phyloP scores from a whole-genome alignment of 2,888 invertebrate species.

The Drymonia ruficornis region DNA sequence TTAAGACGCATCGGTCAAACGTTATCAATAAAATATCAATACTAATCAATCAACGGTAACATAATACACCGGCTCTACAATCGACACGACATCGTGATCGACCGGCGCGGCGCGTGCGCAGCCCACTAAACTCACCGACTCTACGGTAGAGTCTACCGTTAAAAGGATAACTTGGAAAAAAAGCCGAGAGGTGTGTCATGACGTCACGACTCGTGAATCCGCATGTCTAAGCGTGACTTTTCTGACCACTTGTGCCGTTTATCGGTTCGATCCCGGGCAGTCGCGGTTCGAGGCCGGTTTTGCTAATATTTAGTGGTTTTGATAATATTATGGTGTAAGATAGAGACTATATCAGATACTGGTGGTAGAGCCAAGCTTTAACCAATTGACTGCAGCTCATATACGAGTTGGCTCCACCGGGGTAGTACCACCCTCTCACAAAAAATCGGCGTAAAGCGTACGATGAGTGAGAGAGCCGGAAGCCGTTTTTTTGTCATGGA shows the following conservation, averaged over 20 bases:
- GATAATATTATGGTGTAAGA: neutral
- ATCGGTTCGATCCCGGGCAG: constrained; percentile 23
- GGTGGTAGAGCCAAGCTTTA: too few relatives aligned
- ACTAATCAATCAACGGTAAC: constrained; percentile 43
- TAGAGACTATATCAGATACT: too few relatives aligned
- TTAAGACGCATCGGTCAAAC: constrained; percentile 36
- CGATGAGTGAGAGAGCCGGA: too few relatives aligned
- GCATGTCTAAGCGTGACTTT: constrained; percentile 50
- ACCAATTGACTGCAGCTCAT: too few relatives aligned
- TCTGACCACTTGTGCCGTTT: constrained; percentile 49
- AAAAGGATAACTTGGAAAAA: constrained; percentile 45
- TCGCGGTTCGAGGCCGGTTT: constrained; percentile 1
- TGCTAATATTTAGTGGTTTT: neutral
- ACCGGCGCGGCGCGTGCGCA: constrained; percentile 41
- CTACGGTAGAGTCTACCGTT: constrained; percentile 40
- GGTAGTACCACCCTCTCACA: too few relatives aligned
- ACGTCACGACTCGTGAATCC: constrained; percentile 58
- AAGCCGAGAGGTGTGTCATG: constrained; percentile 48
- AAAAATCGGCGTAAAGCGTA: too few relatives aligned
- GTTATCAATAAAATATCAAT: constrained; percentile 38
- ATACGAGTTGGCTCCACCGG: too few relatives aligned
- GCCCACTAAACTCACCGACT: constrained; percentile 11
- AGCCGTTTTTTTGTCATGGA: too few relatives aligned
- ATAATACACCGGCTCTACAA: constrained; percentile 36
- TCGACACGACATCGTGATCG: constrained; percentile 42